Base-by-base conservation (phyloP, 2,888 invertebrate species). In the Drosophila quinaria region DNA sequence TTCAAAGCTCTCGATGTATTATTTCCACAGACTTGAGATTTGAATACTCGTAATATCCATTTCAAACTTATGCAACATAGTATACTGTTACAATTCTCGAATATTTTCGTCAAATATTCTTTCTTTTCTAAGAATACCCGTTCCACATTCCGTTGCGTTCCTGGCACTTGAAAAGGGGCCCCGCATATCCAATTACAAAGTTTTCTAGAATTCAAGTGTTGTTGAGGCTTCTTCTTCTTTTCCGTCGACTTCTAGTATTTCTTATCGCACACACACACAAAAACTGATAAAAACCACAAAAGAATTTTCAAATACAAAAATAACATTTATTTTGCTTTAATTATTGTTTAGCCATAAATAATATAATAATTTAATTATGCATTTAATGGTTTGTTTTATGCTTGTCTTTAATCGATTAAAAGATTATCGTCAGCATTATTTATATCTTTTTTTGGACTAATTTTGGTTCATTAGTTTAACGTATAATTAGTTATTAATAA, bases 401-500 rank as follows among this genome's bases (percentile, higher is more conserved):
- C 15, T 49, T 11, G 25, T 49, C 13, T 5, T 42, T 56, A 25
- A 37, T 39, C 50, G 42, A 47, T 61, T 15, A 46, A 54, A 46
- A 41, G 13, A 15, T 22, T 19, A 19, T 19, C 4, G n/a, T 46
- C 19, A 6, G 9, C 22, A 46, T 22, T 35, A 50, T 35, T 37
- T 51, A n/a, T 35, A 39, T 73, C 4, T 49, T 44, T 52, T 68
- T 47, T 35, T 46, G 50, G 35, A 49, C 5, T 19, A 29, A 58
- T 55, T 55, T 49, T 4, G 3, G 52, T 78, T 78, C 71, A 71
- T 70, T 79, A 61, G 68, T 44, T 66, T 19, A 69, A 58, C 78
- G 42, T 68, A 77, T 77, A 67, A 84, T 85, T 78, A 75, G 65
- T 64, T 66, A 80, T 77, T 72, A 47, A 59, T 44, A 42, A 39